Evolutionary conservation across 2,797 vertebrate genomes (phyloP), one percentile per base, ranked within the genome.

Genomic region (Anabas testudineus): DNA sequence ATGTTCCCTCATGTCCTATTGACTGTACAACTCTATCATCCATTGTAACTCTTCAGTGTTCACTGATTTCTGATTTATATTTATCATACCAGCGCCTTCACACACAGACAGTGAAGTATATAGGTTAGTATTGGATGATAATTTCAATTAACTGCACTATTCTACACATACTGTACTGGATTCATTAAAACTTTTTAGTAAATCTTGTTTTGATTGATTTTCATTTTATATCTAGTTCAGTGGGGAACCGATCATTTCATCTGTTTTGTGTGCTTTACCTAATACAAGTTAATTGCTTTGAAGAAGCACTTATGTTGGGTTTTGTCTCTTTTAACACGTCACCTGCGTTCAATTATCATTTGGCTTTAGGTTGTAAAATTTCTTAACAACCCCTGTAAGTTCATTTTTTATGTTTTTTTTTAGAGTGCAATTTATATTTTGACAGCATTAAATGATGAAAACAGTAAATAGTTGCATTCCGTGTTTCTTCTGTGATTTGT

Each of bases 1-100:
- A 14, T 69, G 64, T 76, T 65, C 54, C 57, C 66, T 55, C 48
- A 51, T 58, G 60, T 79, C 41, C 52, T 68, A 48, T 66, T 73
- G 60, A 67, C 75, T 67, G n/a, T n/a, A 53, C 28, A 51, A 4
- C 67, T 61, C 34, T 61, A 19, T 60, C 72, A 62, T 51, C 41
- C 22, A 64, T 12, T 41, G 5, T 41, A 16, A 41, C 39, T 41
- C 41, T 3, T 41, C 7, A 16, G 5, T 15, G 15, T 39, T 42
- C 41, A 42, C 16, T 42, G 41, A 18, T n/a, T 18, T n/a, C 16
- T 42, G 42, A n/a, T 42, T 42, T 18, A 42, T n/a, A 18, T 42
- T n/a, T 7, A 42, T 42, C 41, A 19, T 43, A 43, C 43, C 41
- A 43, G 41, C 18, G 18, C 41, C 7, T 8, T n/a, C 41, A 43